Evolutionary conservation across 2,797 vertebrate genomes (phyloP), one percentile per base, ranked within the genome.

Genomic region (Emys orbicularis): DNA sequence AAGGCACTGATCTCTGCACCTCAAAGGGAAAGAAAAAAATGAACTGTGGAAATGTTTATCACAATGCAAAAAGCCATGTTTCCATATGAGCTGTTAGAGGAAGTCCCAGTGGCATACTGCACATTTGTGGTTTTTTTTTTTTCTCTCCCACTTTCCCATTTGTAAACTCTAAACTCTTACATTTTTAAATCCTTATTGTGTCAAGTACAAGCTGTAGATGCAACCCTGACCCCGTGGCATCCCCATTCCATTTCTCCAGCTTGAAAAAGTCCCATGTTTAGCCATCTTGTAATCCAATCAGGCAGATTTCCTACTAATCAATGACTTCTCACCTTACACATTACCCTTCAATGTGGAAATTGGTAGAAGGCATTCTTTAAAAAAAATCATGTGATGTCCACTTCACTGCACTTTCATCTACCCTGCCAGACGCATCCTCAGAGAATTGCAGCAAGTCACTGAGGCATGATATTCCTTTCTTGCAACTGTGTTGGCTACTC

Each of bases 341-440:
- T 59, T 52, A 9, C 0, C 53, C 86, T 12, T 29, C 34, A 23
- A 34, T 29, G 18, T 23, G 2, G 0, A 21, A n/a, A 44, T 3
- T 18, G 57, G 52, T 29, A 84, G 34, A 8, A 9, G 34, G 16
- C 1, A 18, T 49, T 44, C n/a, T 83, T 16, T 5, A 3, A 57
- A 52, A 25, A 88, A 82, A 79, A 50, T 29, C 49, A 79, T 25
- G 0, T 68, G 18, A 34, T 13, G 9, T 86, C 80, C 6, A 12
- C 13, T 88, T 27, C n/a, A 34, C 27, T 12, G 15, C 34, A 34
- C 56, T 50, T 56, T 76, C 59, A 1, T 50, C 54, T 19, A 79
- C 57, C 41, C 41, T 44, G 56, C 12, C 19, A 34, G 23, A 79
- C 27, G 34, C 7, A n/a, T 15, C 53, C 5, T 12, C 57, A 16